These are phyloP conservation scores for Serranus cabrilla DNA, from an alignment of 2,797 vertebrate species.

Conservation along the genomic window DNA sequence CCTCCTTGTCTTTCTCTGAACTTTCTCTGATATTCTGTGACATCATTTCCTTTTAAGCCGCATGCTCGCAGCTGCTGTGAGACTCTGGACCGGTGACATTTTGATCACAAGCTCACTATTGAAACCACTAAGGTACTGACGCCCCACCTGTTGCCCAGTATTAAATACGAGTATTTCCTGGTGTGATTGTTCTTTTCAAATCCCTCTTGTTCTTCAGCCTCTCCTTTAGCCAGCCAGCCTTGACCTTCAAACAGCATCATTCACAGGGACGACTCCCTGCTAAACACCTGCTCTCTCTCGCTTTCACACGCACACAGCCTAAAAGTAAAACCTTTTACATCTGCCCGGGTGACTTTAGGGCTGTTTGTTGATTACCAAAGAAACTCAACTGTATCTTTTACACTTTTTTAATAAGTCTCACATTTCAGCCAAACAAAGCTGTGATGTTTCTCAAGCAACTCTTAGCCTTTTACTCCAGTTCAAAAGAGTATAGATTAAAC, in stretches of 20 bases:
- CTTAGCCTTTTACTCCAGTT: no score
- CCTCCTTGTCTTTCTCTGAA: conserved; percentile 3
- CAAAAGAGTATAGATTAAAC: neutral
- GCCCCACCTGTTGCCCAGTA: conserved; percentile 3
- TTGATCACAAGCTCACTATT: conserved; percentile 52
- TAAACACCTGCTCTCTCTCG: conserved; percentile 31
- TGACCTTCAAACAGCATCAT: conserved; percentile 69
- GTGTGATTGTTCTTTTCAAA: conserved; percentile 29
- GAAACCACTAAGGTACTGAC: conserved; percentile 26
- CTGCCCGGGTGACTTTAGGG: conserved; percentile 6
- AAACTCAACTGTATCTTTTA: neutral
- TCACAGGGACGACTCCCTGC: conserved; percentile 38
- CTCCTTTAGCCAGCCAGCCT: conserved; percentile 41
- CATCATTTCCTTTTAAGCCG: conserved; percentile 18
- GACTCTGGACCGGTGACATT: conserved; percentile 55
- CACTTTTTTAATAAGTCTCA: no score
- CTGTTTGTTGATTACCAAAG: conserved; percentile 3
- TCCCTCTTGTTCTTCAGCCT: conserved; percentile 30
- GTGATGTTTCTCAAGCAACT: neutral
- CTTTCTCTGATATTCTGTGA: conserved; percentile 14
- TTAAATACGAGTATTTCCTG: no score
- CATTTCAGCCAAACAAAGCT: neutral
- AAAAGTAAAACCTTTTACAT: conserved; percentile 11
- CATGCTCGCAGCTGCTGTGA: conserved; percentile 17
- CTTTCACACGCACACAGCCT: neutral